These are phyloP conservation scores for Grammomys surdaster DNA, from an alignment of 2,113 vertebrate genomes.

Conservation along the genomic window DNA sequence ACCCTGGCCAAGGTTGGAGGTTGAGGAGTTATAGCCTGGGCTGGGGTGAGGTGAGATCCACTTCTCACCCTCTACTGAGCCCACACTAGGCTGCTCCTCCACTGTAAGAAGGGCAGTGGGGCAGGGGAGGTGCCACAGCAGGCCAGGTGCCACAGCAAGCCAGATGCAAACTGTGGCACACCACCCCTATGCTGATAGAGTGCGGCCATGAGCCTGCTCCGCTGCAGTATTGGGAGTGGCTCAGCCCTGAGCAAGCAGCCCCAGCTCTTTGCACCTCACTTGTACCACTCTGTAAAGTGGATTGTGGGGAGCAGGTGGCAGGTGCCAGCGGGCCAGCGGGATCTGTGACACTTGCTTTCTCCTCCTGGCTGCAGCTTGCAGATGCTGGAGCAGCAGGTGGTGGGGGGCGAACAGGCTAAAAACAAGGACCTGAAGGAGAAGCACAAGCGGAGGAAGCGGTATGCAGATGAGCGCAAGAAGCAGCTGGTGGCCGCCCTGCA, in stretches of 20 bases:
- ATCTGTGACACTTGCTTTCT: accelerated
- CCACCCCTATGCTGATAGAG: background rate
- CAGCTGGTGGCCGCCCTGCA: constrained; percentile 89
- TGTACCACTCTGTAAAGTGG: background rate
- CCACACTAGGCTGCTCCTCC: background rate
- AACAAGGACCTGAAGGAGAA: constrained; percentile 93
- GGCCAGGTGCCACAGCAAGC: background rate
- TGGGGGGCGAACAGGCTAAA: constrained; percentile 92
- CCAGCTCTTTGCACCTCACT: background rate
- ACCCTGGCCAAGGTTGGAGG: background rate
- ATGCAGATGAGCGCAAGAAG: constrained; percentile 88
- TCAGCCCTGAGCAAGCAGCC: background rate
- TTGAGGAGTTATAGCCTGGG: too few species aligned
- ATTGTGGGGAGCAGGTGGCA: background rate
- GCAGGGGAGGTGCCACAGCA: background rate
- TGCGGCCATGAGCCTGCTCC: accelerated
- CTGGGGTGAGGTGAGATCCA: too few species aligned
- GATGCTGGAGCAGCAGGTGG: constrained; percentile 92
- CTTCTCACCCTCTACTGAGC: background rate
- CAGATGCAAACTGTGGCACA: background rate
- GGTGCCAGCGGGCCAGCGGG: accelerated
- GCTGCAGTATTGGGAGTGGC: background rate
- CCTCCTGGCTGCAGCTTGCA: constrained; percentile 87
- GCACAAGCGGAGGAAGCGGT: constrained; percentile 86
- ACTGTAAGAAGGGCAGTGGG: accelerated